Base-by-base conservation (phyloP, 2,888 invertebrate species). In the Trissolcus brochymenae region DNA sequence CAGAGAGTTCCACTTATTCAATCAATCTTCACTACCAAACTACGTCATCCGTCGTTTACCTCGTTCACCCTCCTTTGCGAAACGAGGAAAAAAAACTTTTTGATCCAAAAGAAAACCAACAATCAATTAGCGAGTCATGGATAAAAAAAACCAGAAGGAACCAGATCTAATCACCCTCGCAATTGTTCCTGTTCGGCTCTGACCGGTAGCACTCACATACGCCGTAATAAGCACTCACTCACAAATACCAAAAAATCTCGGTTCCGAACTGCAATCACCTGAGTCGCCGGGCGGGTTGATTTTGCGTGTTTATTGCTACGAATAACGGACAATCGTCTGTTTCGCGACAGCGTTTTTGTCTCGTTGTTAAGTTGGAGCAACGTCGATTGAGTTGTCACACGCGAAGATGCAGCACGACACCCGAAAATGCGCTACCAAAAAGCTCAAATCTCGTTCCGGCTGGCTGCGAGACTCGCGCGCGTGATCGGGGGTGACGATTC, bases 401-500 rank as follows among this genome's bases (percentile, higher is more conserved):
- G 81, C 79, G 79, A 67, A 73, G 70, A 14, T 78, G 80, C 78
- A 76, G 80, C 80, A 76, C 80, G 77, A 77, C 77, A 79, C 76
- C 79, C 81, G 80, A 81, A 73, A 66, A 49, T 65, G 73, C 66
- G 65, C 65, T 60, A 55, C 55, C 65, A 59, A 72, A 73, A 66
- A 81, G 81, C 81, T 82, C 81, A 81, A 82, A 50, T 73, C 46
- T 82, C 81, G 81, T 82, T 79, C 79, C 81, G 81, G 81, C 79
- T 78, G 80, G 66, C 60, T 76, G 61, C 66, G 66, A 66, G 57
- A 40, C 81, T 81, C 82, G 81, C 82, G 82, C 81, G 81, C 83
- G 82, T 81, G 81, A 84, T 83, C 83, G 82, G 83, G 83, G 83
- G 82, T 82, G 82, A 83, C 82, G 82, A 81, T 82, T 82, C 82